These are phyloP conservation scores for Lasioglossum vierecki DNA, from an alignment of 2,888 invertebrate genomes.

Conservation along the genomic window DNA sequence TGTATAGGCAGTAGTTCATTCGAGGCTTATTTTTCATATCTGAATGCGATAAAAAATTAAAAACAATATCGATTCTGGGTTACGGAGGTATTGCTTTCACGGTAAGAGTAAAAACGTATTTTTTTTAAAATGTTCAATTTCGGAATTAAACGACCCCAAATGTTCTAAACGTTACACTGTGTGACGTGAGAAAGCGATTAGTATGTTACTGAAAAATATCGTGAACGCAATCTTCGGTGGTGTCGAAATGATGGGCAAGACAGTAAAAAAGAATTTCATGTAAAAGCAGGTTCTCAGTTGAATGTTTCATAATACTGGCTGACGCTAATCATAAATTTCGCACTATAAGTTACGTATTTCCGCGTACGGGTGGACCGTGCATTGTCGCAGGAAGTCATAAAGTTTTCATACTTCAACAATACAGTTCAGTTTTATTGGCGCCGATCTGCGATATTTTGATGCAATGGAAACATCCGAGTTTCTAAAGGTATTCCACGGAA, in stretches of 20 bases:
- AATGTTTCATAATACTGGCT: not conserved
- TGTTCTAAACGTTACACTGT: too few relatives aligned
- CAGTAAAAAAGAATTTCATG: not conserved
- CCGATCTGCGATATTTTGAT: conserved; percentile 24
- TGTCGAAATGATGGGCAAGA: not conserved
- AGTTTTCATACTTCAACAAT: conserved; percentile 20
- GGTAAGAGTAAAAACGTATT: too few relatives aligned
- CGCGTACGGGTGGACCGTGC: not conserved
- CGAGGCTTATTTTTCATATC: too few relatives aligned
- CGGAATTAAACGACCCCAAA: too few relatives aligned
- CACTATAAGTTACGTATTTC: conserved; percentile 2
- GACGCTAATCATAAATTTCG: conserved; percentile 27
- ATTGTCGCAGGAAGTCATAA: conserved; percentile 19
- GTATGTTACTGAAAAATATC: not conserved
- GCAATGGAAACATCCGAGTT: conserved; percentile 10
- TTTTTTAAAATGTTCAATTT: too few relatives aligned
- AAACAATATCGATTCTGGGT: too few relatives aligned
- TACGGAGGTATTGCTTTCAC: too few relatives aligned
- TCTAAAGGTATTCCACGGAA: conserved; percentile 6
- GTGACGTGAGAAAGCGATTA: not conserved
- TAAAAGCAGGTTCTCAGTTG: not conserved
- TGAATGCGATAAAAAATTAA: too few relatives aligned
- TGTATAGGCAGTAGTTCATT: too few relatives aligned
- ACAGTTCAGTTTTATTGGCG: conserved; percentile 19
- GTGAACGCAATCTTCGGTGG: not conserved